Evolutionary conservation across 2,888 invertebrate species (phyloP).

Genomic region (Apoda limacodes): DNA sequence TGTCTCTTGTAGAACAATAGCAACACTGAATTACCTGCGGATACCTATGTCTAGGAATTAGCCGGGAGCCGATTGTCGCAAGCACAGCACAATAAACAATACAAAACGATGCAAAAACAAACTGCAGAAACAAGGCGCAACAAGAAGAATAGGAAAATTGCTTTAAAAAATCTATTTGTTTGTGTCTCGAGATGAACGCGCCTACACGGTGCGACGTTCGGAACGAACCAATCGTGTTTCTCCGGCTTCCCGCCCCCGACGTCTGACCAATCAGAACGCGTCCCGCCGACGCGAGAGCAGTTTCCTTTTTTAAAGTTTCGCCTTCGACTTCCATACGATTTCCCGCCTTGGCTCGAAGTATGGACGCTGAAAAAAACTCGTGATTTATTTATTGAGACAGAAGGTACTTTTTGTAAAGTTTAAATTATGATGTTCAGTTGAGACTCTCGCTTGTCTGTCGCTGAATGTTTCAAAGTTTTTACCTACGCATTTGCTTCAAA

Average conservation of each 20-base stretch:
- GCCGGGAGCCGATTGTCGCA: constrained; percentile 64
- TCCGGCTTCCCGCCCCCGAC: constrained; percentile 51
- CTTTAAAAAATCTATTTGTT: constrained; percentile 69
- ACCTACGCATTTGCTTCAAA: too few species aligned
- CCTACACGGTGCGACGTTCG: constrained; percentile 36
- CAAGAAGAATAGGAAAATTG: constrained; percentile 70
- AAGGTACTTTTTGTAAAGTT: constrained; percentile 49
- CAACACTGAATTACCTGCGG: constrained; percentile 43
- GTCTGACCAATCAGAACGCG: constrained; percentile 45
- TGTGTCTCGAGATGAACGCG: constrained; percentile 61
- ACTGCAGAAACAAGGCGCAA: constrained; percentile 60
- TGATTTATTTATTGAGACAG: constrained; percentile 61
- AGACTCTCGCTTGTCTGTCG: constrained; percentile 28
- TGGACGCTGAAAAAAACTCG: constrained; percentile 56
- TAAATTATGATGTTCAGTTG: constrained; percentile 60
- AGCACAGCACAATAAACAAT: constrained; percentile 62
- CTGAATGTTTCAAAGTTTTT: constrained; percentile 41
- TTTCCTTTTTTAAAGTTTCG: constrained; percentile 68
- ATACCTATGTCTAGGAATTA: constrained; percentile 63
- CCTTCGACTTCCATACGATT: constrained; percentile 67
- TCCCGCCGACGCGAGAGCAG: constrained; percentile 52
- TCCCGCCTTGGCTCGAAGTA: constrained; percentile 61
- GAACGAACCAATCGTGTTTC: constrained; percentile 49
- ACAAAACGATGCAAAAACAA: constrained; percentile 66
- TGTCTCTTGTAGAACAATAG: constrained; percentile 44